A percentile compares a stretch with the other conserved stretches of the same genome.
These are phyloP conservation scores for Lipophrys pholis DNA, from an alignment of 2,113 vertebrate species.

Conservation along the genomic window DNA sequence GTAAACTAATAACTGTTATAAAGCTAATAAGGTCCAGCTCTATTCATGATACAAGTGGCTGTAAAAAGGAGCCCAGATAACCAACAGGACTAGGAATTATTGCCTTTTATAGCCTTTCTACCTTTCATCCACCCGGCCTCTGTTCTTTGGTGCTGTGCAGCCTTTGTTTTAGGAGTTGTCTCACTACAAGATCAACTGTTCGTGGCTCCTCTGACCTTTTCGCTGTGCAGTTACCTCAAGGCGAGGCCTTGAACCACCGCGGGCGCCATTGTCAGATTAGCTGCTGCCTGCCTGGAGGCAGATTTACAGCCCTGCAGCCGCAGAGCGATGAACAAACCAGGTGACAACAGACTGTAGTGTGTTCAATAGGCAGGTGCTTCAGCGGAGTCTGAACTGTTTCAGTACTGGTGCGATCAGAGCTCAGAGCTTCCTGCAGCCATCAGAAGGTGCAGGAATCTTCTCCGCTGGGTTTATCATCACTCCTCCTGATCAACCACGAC, in stretches of 20 bases:
- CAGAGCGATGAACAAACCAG: background rate
- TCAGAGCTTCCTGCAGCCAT: no score
- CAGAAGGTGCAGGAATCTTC: background rate
- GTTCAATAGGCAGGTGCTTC: no score
- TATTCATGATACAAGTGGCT: background rate
- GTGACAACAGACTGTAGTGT: background rate
- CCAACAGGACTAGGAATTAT: background rate
- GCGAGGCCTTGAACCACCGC: conserved; percentile 47
- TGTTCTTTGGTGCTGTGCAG: background rate
- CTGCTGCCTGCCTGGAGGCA: conserved; percentile 24
- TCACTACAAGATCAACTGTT: conserved; percentile 15
- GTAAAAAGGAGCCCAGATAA: background rate
- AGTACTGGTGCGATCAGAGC: no score
- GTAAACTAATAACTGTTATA: no score
- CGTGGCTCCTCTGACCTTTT: conserved; percentile 48
- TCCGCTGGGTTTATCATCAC: conserved; percentile 28
- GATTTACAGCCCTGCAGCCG: conserved; percentile 26
- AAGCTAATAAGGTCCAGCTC: no score
- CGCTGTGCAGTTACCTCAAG: conserved; percentile 44
- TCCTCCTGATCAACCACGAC: conserved; percentile 25
- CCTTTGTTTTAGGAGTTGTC: conserved; percentile 13
- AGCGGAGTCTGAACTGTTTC: no score
- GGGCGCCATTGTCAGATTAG: conserved; percentile 38
- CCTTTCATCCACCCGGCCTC: no score
- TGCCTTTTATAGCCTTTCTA: no score